A percentile compares a stretch with the other conserved stretches of the same genome.
These are phyloP conservation scores for Anastrepha obliqua DNA, from an alignment of 1,140 invertebrate species.

Conservation along the genomic window DNA sequence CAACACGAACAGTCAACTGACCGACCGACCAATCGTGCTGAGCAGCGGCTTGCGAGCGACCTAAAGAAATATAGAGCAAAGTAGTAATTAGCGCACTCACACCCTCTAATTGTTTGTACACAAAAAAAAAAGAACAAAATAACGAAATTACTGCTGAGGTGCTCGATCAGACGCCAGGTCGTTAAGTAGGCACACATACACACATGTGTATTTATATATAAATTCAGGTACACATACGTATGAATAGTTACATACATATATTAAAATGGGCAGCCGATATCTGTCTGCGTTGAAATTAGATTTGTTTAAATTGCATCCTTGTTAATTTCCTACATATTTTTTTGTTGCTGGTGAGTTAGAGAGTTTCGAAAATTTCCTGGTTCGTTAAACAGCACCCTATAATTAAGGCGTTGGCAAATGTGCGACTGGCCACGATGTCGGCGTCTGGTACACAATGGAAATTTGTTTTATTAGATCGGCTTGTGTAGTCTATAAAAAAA, in stretches of 20 bases:
- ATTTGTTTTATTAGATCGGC: neutral
- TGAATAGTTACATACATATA: no score
- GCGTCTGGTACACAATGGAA: neutral
- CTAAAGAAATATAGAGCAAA: slow-evolving; percentile 22
- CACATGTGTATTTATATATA: neutral
- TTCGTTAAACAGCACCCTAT: slow-evolving; percentile 28
- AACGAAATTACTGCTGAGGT: neutral
- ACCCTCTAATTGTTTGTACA: slow-evolving; percentile 20
- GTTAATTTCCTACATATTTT: slow-evolving; percentile 30
- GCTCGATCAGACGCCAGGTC: neutral
- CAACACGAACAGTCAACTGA: neutral
- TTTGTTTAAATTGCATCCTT: slow-evolving; percentile 45
- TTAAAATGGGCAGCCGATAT: neutral
- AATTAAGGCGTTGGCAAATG: slow-evolving; percentile 26
- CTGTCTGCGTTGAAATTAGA: neutral
- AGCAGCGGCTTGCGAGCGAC: neutral
- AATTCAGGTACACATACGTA: no score
- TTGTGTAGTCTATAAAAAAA: neutral
- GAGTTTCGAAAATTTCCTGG: slow-evolving; percentile 1
- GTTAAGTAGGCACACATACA: neutral
- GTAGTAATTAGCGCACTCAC: slow-evolving; percentile 46
- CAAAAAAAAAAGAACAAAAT: neutral
- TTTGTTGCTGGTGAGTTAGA: neutral
- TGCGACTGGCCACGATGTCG: neutral
- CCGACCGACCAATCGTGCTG: neutral